Evolutionary conservation across 1,140 invertebrate genomes (phyloP).

Genomic region (Meteorus sp.): DNA sequence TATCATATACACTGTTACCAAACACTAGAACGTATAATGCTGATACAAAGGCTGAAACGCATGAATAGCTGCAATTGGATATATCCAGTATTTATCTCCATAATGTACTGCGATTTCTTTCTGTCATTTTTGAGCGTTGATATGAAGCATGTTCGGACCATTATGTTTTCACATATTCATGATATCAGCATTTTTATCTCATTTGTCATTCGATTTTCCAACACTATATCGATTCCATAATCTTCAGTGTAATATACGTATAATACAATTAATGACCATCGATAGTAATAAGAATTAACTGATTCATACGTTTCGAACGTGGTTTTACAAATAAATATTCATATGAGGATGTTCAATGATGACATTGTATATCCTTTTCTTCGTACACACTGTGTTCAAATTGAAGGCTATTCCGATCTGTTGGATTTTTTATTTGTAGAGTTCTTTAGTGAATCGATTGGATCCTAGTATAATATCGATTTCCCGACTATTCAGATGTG

Average conservation of each 20-base stretch:
- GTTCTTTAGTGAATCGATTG: too few relatives aligned
- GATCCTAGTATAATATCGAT: too few relatives aligned
- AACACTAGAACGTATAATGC: not conserved
- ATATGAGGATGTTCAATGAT: not conserved
- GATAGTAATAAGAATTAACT: not conserved
- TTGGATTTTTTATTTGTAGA: not conserved
- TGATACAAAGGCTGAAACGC: not conserved
- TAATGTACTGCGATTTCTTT: too few relatives aligned
- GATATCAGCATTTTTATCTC: not conserved
- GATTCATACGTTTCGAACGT: not conserved
- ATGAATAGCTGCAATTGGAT: too few relatives aligned
- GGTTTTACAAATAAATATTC: not conserved
- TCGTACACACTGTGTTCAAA: not conserved
- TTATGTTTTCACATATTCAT: too few relatives aligned
- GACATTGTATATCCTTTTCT: not conserved
- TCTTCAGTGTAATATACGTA: not conserved
- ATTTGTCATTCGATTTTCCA: not conserved
- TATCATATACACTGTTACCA: not conserved
- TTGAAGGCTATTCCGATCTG: not conserved
- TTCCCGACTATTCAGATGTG: too few relatives aligned
- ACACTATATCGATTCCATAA: not conserved
- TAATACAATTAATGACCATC: not conserved
- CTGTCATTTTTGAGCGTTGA: too few relatives aligned
- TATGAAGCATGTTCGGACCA: too few relatives aligned
- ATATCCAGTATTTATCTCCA: not conserved